These are phyloP conservation scores for Idaea aversata DNA, from an alignment of 2,888 invertebrate species.

Conservation along the genomic window DNA sequence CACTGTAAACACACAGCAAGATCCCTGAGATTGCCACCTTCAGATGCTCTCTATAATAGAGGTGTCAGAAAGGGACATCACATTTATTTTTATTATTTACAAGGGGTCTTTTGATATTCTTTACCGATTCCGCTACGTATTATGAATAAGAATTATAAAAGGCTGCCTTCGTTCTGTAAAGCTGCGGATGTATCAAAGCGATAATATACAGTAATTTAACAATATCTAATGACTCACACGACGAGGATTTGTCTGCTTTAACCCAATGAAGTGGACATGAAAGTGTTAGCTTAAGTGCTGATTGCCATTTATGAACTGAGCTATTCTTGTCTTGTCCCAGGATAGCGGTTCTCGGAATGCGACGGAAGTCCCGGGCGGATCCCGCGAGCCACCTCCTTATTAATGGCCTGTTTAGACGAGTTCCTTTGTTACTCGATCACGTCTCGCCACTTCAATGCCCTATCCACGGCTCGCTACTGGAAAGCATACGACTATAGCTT, in stretches of 20 bases:
- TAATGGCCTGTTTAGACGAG: conserved; percentile 78
- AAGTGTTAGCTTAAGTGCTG: conserved; percentile 33
- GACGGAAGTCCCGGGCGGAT: conserved; percentile 71
- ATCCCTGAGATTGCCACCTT: conserved; percentile 58
- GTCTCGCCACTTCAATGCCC: conserved; percentile 62
- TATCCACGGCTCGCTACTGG: conserved; percentile 13
- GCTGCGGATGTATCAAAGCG: conserved; percentile 25
- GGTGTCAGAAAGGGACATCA: conserved; percentile 40
- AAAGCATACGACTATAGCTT: conserved; percentile 32
- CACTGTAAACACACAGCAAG: conserved; percentile 42
- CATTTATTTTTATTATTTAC: conserved; percentile 46
- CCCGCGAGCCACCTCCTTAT: conserved; percentile 73
- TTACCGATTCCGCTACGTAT: conserved; percentile 34
- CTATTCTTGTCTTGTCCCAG: conserved; percentile 75
- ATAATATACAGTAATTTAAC: conserved; percentile 14
- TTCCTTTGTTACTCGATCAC: conserved; percentile 76
- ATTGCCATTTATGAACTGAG: conserved; percentile 57
- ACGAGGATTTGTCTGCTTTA: conserved; percentile 20
- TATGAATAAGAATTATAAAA: conserved; percentile 25
- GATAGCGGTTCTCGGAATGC: conserved; percentile 71
- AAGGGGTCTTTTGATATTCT: conserved; percentile 34
- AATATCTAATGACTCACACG: conserved; percentile 25
- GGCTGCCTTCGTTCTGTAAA: conserved; percentile 24
- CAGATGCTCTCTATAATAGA: conserved; percentile 49
- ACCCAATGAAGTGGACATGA: conserved; percentile 22